Conservation (phyloP, 2,888 invertebrate genomes). For the Cheilosia scutellata region DNA sequence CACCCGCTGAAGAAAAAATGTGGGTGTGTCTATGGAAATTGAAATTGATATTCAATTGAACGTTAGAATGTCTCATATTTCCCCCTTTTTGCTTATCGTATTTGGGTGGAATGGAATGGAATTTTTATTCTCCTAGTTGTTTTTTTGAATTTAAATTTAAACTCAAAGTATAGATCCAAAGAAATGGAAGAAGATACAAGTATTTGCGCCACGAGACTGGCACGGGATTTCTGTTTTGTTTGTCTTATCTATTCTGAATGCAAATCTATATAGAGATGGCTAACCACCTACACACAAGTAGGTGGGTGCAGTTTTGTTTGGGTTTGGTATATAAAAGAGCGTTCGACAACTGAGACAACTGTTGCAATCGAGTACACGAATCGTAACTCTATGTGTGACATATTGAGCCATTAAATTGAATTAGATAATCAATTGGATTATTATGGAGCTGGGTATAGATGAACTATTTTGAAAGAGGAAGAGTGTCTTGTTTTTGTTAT, state of each 20-base stretch:
- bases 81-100: slow-evolving; percentile 23
- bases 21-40: slow-evolving; percentile 24
- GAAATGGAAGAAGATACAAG: slow-evolving; percentile 1
- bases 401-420: slow-evolving; percentile 19
- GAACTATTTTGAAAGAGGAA: slow-evolving; percentile 33
- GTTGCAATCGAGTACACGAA: slow-evolving; percentile 8
- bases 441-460: slow-evolving; percentile 2
- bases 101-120: slow-evolving; percentile 5
- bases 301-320: background rate
- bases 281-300: slow-evolving; percentile 24
- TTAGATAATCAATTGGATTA: slow-evolving; percentile 35
- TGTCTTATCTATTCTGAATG: slow-evolving; percentile 39
- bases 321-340: slow-evolving; percentile 5
- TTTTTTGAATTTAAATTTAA: slow-evolving; percentile 30
- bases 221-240: slow-evolving; percentile 21
- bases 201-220: slow-evolving; percentile 44
- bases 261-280: background rate
- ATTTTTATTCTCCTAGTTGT: background rate
- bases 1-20: slow-evolving; percentile 6
- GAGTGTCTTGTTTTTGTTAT: slow-evolving; percentile 2
- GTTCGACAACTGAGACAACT: background rate
- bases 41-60: slow-evolving; percentile 23
- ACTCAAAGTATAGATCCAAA: background rate
- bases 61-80: slow-evolving; percentile 1
- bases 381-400: slow-evolving; percentile 8